Evolutionary conservation across 30 jellyfish, hydroid and myxozoan species (phyloP), one percentile per base, ranked within the genome.

Genomic region (Rhopilema esculentum): DNA sequence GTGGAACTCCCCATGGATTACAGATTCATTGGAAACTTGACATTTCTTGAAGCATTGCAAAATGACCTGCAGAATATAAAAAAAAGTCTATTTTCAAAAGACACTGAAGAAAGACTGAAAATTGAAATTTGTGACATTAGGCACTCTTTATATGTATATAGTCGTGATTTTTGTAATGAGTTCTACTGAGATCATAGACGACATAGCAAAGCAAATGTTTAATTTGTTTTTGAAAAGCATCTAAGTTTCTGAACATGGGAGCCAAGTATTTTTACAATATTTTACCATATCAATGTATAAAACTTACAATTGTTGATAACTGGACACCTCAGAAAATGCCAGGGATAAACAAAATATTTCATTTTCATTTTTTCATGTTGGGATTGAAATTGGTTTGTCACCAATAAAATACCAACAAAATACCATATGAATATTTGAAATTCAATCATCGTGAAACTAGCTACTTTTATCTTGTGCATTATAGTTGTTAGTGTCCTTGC

Each of bases 11-110:
- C 85, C 21, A 29, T 74, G 72, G 75, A 27, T 74, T 74, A 74
- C 85, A 74, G 32, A 29, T 74, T 74, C 72, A 48, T 74, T 74
- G 85, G 85, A 74, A 74, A 74, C 72, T 40, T 40, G 85, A 48
- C 73, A n/a, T 74, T 28, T 74, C n/a, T 74, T 74, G 40, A 74
- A 48, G 72, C 73, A 27, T 31, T 74, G 32, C 72, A 31, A 28
- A 74, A 31, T 17, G 72, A 74, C 48, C 19, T 74, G 32, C 16
- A n/a, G 40, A 74, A 74, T 9, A 74, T 74, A 31, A 33, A 74
- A 9, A 48, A 29, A 74, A 27, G 9, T 6, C 85, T 17, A 50
- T 26, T 6, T 40, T 40, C 57, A 40, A 40, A 40, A 40, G 57
- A 12, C 57, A 40, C 57, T 2, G 57, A 40, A 12, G 80, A 31